Evolutionary conservation across 1,140 invertebrate species (phyloP).

Genomic region (Brachystomella parvula): DNA sequence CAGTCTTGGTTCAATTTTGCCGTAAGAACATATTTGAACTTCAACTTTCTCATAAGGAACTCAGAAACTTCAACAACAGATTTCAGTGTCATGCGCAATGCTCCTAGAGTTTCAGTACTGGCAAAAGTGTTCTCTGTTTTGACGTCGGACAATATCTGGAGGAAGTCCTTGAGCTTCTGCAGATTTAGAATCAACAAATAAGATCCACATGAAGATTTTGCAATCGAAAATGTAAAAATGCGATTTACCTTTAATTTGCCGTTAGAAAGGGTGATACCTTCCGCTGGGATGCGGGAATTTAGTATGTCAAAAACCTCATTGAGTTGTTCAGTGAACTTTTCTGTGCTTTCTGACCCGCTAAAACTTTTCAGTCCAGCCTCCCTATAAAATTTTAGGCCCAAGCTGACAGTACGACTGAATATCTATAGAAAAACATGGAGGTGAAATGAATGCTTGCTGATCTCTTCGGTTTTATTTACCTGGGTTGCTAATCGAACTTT

Average conservation of each 20-base stretch:
- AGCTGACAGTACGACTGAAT: too few relatives aligned
- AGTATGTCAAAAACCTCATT: too few relatives aligned
- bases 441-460: too few relatives aligned
- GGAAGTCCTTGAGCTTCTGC: not conserved
- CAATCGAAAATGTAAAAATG: not conserved
- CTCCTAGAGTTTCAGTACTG: not conserved
- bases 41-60: slow-evolving; percentile 1
- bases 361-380: too few relatives aligned
- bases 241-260: not conserved
- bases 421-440: too few relatives aligned
- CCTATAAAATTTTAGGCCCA: too few relatives aligned
- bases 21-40: slow-evolving; percentile 9
- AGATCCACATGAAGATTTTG: not conserved
- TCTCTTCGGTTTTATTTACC: too few relatives aligned
- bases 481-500: too few relatives aligned
- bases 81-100: slow-evolving; percentile 7
- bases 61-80: slow-evolving; percentile 4
- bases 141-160: not conserved
- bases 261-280: slow-evolving; percentile 9
- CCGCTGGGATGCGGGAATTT: not conserved
- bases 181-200: not conserved
- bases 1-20: slow-evolving; percentile 15
- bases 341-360: too few relatives aligned
- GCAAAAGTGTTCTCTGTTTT: slow-evolving; percentile 6
- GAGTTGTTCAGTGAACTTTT: too few relatives aligned